Evolutionary conservation across 1,140 invertebrate species (phyloP), one percentile per base, ranked within the genome.

Genomic region (Oreohelix idahoensis): DNA sequence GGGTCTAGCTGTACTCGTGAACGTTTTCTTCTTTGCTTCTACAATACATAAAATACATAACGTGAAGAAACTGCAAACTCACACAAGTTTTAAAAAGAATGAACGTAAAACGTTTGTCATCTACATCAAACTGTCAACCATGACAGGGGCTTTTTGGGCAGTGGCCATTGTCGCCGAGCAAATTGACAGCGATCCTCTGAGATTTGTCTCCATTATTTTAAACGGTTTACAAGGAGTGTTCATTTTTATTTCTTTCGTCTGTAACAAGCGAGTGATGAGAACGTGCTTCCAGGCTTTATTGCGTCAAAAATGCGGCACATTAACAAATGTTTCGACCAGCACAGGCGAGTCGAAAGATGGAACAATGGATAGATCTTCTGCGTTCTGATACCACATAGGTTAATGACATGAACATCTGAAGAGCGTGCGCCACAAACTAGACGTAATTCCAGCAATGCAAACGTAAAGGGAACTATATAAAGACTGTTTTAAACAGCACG

Each of bases 151-250:
- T 32, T 87, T 86, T 0, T 89, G 88, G 88, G 78, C 85, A 20
- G 81, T 88, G 29, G 88, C 86, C 32, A 86, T 86, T 53, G n/a
- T 89, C 10, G 4, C 73, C 17, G 73, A 75, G 39, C 29, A 29
- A 17, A 4, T 75, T 10, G 36, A 75, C 73, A 75, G 42, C 45
- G 39, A 75, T 32, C 73, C 89, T 17, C 86, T 95, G 15, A 90
- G 91, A 91, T 94, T 94, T 84, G 83, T 94, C 10, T 95, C 94
- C 88, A 93, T 94, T 4, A 86, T 93, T 8, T 88, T 94, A 23
- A 95, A 94, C 87, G 93, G 94, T 10, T 90, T 94, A 17, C 94
- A 95, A 87, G 94, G 94, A 4, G 85, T 94, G 17, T 95, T 94
- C 87, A 94, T 95, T 42, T 94, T 94, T 85, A 83, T 94, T 0